A percentile compares a stretch with the other conserved stretches of the same genome.
Conservation (phyloP, 2,888 invertebrate genomes). For the Flabesymbios commensalis region DNA sequence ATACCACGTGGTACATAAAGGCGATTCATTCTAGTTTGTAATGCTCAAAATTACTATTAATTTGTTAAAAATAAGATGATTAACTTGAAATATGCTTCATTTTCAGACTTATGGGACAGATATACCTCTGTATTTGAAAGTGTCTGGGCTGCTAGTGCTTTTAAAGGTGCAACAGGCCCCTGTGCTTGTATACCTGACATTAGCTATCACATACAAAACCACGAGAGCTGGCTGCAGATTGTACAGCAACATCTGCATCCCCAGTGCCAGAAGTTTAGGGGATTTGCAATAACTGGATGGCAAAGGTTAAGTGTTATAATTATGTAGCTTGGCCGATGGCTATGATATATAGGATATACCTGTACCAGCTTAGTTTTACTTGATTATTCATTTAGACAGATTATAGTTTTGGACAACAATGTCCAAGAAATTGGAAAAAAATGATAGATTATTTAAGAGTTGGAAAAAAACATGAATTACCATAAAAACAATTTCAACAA, state of each 20-base stretch:
- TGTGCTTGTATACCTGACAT: slow-evolving; percentile 73
- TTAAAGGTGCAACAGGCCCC: slow-evolving; percentile 82
- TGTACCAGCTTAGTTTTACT: too few species aligned
- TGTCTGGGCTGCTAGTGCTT: slow-evolving; percentile 83
- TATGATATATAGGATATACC: too few species aligned
- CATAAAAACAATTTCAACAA: too few species aligned
- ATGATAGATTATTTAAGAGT: too few species aligned
- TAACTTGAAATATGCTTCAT: background rate
- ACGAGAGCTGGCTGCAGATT: slow-evolving; percentile 71
- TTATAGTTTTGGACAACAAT: too few species aligned
- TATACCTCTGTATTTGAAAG: slow-evolving; percentile 71
- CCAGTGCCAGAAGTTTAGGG: slow-evolving; percentile 55
- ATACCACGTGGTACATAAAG: too few species aligned
- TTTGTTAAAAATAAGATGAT: background rate
- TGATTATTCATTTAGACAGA: too few species aligned
- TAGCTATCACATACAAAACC: slow-evolving; percentile 73
- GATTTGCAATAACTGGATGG: slow-evolving; percentile 63
- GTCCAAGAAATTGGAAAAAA: too few species aligned
- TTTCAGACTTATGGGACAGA: slow-evolving; percentile 64
- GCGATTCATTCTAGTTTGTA: too few species aligned
- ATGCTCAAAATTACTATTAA: background rate
- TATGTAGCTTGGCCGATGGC: too few species aligned
- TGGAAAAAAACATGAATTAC: too few species aligned
- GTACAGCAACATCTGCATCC: slow-evolving; percentile 43
- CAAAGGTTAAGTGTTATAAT: too few species aligned